Evolutionary conservation across 1,140 invertebrate genomes (phyloP).

Genomic region (Drosophila murphyi): DNA sequence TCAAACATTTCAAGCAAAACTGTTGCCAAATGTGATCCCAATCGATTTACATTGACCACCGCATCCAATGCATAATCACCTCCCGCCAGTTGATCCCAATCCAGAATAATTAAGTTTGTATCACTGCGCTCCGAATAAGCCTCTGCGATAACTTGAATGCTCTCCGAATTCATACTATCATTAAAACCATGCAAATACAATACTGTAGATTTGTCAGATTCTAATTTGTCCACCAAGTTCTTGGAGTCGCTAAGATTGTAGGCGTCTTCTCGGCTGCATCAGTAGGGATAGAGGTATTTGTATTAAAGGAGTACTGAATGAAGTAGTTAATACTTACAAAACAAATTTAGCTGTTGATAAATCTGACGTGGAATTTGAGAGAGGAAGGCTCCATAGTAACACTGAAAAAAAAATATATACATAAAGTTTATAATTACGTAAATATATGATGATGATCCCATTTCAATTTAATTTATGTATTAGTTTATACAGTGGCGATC

Average conservation of each 20-base stretch:
- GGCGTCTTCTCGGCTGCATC: conserved; percentile 66
- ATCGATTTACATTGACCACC: conserved; percentile 85
- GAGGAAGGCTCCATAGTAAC: conserved; percentile 53
- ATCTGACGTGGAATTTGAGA: conserved; percentile 62
- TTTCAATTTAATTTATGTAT: no score
- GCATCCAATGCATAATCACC: conserved; percentile 86
- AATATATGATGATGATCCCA: conserved; percentile 8
- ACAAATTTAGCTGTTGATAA: conserved; percentile 72
- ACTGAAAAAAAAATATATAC: conserved; percentile 33
- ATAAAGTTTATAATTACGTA: conserved; percentile 16
- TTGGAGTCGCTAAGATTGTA: conserved; percentile 69
- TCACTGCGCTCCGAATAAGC: conserved; percentile 84
- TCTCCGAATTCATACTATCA: conserved; percentile 86
- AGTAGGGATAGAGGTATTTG: conserved; percentile 14
- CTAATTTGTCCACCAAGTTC: conserved; percentile 83
- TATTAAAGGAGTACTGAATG: background rate
- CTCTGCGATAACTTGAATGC: conserved; percentile 85
- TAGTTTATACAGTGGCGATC: no score
- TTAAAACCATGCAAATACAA: conserved; percentile 87
- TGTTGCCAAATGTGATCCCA: conserved; percentile 75
- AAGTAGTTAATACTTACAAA: conserved; percentile 36
- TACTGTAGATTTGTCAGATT: conserved; percentile 85
- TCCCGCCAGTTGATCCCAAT: conserved; percentile 87
- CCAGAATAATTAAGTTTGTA: conserved; percentile 85
- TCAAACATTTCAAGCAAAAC: conserved; percentile 79